Percentiles rank a stretch among this genome's conserved stretches.
phyloP scores from a whole-genome alignment of 2,888 invertebrate genomes.

The Noctua fimbriata region DNA sequence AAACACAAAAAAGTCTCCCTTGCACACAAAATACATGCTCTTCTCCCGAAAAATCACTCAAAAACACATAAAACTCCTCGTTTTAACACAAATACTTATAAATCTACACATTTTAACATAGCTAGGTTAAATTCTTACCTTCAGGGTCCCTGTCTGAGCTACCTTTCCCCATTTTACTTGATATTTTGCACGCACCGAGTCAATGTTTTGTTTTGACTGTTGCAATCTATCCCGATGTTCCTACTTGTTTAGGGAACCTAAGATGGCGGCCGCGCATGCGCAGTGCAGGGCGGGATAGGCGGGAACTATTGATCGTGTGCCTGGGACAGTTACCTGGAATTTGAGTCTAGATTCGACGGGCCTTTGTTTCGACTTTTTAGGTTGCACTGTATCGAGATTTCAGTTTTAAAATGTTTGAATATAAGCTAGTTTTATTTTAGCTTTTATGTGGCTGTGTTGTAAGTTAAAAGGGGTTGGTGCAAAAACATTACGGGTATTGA shows the following conservation, averaged over 20 bases:
- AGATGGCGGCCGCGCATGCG: slow-evolving; percentile 79
- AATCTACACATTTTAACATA: not conserved
- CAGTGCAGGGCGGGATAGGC: slow-evolving; percentile 67
- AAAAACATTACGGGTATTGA: not conserved
- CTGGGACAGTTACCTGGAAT: slow-evolving; percentile 71
- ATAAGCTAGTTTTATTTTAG: not conserved
- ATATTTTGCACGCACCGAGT: slow-evolving; percentile 49
- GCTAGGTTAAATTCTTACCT: slow-evolving; percentile 72
- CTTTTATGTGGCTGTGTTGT: not conserved
- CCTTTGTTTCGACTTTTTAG: slow-evolving; percentile 27
- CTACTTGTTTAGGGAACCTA: slow-evolving; percentile 60
- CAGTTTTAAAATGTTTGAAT: not conserved
- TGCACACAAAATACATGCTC: not conserved
- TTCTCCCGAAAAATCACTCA: not conserved
- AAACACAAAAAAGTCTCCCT: not conserved
- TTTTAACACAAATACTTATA: not conserved
- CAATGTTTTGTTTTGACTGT: slow-evolving; percentile 74
- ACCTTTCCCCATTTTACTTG: slow-evolving; percentile 72
- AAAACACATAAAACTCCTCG: not conserved
- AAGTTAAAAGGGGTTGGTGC: not conserved
- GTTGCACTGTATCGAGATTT: not conserved
- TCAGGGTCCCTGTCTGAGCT: slow-evolving; percentile 81
- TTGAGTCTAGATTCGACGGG: slow-evolving; percentile 52
- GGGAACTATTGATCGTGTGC: slow-evolving; percentile 81
- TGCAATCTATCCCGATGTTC: slow-evolving; percentile 65